Base-by-base conservation (phyloP, 2,113 vertebrate species). In the Gymnorhina tibicen region DNA sequence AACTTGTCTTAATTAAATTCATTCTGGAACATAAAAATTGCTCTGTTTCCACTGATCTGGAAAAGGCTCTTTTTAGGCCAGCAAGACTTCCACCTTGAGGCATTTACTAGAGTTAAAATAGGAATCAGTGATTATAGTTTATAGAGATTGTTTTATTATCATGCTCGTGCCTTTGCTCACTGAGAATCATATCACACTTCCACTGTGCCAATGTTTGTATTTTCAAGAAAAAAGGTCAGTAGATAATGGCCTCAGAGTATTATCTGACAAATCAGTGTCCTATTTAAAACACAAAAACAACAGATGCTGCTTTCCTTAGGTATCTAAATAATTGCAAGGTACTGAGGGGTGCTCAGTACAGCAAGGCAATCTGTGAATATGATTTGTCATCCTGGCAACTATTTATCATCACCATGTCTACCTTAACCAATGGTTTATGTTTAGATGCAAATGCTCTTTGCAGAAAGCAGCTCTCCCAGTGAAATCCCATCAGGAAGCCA, bases 51-150 rank as follows among this genome's bases (percentile, higher is more conserved):
- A 90, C 70, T 95, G 74, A 94, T 94, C 66, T 89, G 91, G 82
- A 96, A 97, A 89, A 66, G 28, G 9, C 32, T 92, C 53, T 95
- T 93, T 91, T 95, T 62, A 94, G 91, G 93, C 74, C 84, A 93
- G 81, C n/a, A 83, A 78, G 20, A 47, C 20, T 91, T 83, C 75
- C 49, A 86, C 89, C 85, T 85, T 60, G 59, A 93, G 93, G 70
- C 78, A 64, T 59, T 93, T 87, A 68, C 66, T 76, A 41, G 60
- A 89, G 85, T 50, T 73, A 53, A 81, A 59, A 20, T 30, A 79
- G 81, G 46, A 89, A 62, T 79, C 53, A 13, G 70, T 58, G 53
- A 89, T 67, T 70, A 33, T 2, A 85, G 80, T 59, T 82, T 47
- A 64, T 6, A 80, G 46, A 92, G 53, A 49, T 32, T 74, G 49